Base-by-base conservation (phyloP, 2,888 invertebrate species). In the Frankliniella intonsa region DNA sequence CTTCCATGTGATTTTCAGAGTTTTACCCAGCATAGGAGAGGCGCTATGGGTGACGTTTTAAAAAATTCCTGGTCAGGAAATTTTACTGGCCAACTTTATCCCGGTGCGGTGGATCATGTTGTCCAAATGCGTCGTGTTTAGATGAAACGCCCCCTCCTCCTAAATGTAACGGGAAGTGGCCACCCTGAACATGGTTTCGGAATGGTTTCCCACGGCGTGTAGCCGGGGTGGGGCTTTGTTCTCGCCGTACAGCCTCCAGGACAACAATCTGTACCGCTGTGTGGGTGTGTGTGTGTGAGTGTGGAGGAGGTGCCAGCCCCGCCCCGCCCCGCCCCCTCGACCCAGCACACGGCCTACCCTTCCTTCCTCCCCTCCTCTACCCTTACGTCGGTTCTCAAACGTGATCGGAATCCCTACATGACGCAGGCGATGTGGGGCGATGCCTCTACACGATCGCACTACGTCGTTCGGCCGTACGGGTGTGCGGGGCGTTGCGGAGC, bases 351-450 rank as follows among this genome's bases (percentile, higher is more conserved):
- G 38, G 38, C 62, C 11, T 62, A 62, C 62, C 14, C 62, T 14
- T 7, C 62, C 62, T 14, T 7, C 62, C 62, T n/a, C 62, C 14
- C 69, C 19, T 22, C 22, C 69, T 8, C 22, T 3, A 3, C 11
- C 69, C 69, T 22, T 25, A 8, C 69, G 69, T 12, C 69, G 69
- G 69, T n/a, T n/a, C 22, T 11, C 69, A 25, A 22, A 76, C 69
- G 69, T 76, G 69, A 76, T 76, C 69, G 69, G 69, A 76, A 76
- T 76, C 22, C 25, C 69, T 22, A 25, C 69, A 76, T 76, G 69
- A 25, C 22, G 69, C 69, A 11, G 55, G 55, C 55, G 55, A 14
- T 14, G 55, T 19, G 55, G 12, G 55, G 55, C 55, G 55, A 14
- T 19, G 14, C 19, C 19, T 55, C 14, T 19, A 19, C 55, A 19